Evolutionary conservation across 2,888 invertebrate genomes (phyloP).

Genomic region (Lasioglossum leucozonium): DNA sequence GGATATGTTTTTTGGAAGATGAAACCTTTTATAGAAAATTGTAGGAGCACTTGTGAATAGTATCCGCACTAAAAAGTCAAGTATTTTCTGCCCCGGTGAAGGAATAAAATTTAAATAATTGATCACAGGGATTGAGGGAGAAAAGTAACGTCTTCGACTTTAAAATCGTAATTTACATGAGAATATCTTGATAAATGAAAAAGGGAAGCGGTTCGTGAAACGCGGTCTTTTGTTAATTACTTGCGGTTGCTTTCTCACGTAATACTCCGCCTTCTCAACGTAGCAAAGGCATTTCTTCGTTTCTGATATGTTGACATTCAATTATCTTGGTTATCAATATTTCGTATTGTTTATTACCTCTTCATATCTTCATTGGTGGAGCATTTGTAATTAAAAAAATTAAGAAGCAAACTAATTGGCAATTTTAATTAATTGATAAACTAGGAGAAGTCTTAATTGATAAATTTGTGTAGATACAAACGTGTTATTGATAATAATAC

Average conservation of each 20-base stretch:
- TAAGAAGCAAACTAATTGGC: not conserved
- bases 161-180: not conserved
- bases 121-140: not conserved
- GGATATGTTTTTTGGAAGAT: not conserved
- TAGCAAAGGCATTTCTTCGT: not conserved
- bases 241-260: not conserved
- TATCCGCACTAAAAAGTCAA: not conserved
- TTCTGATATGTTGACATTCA: not conserved
- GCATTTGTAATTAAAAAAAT: not conserved
- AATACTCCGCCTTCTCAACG: not conserved
- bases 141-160: not conserved
- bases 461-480: not conserved
- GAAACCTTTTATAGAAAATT: not conserved
- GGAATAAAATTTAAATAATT: not conserved
- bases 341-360: not conserved
- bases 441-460: not conserved
- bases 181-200: slow-evolving; percentile 10
- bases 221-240: slow-evolving; percentile 1
- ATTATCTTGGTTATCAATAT: not conserved
- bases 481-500: not conserved
- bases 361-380: not conserved
- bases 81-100: too few relatives aligned
- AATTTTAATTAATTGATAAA: not conserved
- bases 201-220: not conserved
- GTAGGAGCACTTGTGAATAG: not conserved